Conservation (phyloP, 2,888 invertebrate genomes). For the Monoplex corrugatus region DNA sequence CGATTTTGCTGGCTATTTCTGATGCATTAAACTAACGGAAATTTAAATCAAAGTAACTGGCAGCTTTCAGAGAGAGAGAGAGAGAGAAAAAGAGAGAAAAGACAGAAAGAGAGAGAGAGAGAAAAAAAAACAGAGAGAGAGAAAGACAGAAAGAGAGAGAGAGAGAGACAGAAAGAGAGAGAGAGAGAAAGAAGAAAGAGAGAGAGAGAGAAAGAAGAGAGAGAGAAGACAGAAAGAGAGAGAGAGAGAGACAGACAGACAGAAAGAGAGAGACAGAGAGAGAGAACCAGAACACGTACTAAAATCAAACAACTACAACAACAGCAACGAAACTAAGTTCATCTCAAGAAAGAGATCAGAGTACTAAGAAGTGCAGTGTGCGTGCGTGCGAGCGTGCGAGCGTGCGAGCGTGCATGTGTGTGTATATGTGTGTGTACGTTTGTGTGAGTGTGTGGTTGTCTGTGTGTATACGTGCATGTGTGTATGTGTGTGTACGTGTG, state of each 20-base stretch:
- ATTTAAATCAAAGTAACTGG: too few species aligned
- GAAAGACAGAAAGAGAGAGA: not conserved
- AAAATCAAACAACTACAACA: not conserved
- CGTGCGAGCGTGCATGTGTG: constrained; percentile 17
- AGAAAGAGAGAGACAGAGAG: not conserved
- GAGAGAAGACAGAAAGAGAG: not conserved
- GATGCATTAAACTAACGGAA: too few species aligned
- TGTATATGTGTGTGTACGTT: not conserved
- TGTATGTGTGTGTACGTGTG: constrained; percentile 22
- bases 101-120: not conserved
- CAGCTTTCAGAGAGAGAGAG: too few species aligned
- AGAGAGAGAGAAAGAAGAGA: not conserved
- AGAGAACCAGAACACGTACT: not conserved
- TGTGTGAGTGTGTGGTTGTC: not conserved
- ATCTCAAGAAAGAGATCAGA: not conserved
- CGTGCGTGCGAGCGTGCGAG: constrained; percentile 9
- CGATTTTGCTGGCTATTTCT: too few species aligned
- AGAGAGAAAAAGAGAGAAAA: not conserved
- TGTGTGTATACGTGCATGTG: constrained; percentile 5
- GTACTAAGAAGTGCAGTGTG: too few species aligned
- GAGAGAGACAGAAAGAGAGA: not conserved
- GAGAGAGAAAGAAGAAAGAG: not conserved
- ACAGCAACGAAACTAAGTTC: not conserved
- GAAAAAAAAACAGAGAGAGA: not conserved
- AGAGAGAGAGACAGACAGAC: not conserved